phyloP scores from a whole-genome alignment of 1,140 invertebrate genomes.

The Sycophila sp. region DNA sequence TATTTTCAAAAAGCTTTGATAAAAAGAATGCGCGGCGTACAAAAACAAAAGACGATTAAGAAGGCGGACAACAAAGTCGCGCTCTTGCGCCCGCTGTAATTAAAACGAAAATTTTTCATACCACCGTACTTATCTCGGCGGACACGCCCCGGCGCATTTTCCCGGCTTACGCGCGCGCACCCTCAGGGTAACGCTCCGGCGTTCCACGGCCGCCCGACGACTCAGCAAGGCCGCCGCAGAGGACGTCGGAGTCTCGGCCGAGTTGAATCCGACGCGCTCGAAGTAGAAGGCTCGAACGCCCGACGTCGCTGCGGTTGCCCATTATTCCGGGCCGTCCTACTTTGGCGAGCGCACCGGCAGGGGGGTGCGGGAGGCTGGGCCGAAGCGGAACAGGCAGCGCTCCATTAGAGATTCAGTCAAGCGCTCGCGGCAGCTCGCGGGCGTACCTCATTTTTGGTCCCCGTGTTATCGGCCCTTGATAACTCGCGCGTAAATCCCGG shows the following conservation, averaged over 20 bases:
- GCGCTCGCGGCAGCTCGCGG: neutral
- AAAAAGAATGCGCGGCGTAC: no score
- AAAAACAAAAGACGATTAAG: no score
- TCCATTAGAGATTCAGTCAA: slow-evolving; percentile 26
- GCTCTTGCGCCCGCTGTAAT: no score
- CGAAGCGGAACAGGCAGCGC: neutral
- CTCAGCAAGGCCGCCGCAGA: no score
- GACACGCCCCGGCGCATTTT: no score
- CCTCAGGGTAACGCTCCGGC: no score
- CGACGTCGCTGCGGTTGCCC: neutral
- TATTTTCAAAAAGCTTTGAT: no score
- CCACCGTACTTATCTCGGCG: neutral
- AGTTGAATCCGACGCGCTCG: no score
- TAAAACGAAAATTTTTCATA: neutral
- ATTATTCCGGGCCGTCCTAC: slow-evolving; percentile 8
- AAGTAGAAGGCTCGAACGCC: neutral
- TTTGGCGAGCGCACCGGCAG: neutral
- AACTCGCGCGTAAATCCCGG: slow-evolving; percentile 23
- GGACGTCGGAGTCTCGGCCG: no score
- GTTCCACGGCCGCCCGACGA: no score
- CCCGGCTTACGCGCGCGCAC: no score
- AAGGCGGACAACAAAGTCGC: no score
- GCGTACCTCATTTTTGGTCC: slow-evolving; percentile 19
- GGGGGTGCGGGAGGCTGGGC: neutral
- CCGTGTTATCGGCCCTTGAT: slow-evolving; percentile 19